Conservation (phyloP, 2,797 vertebrate genomes). For the Enteromius unitaeniatus region DNA sequence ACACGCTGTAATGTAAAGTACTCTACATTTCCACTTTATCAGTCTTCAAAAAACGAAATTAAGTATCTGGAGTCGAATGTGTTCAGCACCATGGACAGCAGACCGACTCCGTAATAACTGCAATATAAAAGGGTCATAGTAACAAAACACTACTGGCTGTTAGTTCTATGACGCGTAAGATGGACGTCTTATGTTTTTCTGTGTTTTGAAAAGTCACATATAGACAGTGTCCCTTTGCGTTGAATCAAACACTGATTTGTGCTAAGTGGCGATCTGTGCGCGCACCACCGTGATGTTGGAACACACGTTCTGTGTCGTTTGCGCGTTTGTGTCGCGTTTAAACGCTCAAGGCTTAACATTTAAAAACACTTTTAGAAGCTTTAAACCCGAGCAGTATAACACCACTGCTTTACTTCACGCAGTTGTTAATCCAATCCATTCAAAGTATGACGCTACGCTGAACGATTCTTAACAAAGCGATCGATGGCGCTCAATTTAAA, state of each 20-base stretch:
- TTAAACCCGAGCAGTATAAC: not conserved
- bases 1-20: not conserved
- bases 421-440: slow-evolving; percentile 31
- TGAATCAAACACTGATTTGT: not conserved
- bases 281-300: not conserved
- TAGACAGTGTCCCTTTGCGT: not conserved
- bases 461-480: slow-evolving; percentile 42
- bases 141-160: not conserved
- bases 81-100: slow-evolving; percentile 52
- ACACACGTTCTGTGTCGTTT: not conserved
- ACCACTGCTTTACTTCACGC: slow-evolving; percentile 10
- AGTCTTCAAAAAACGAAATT: not conserved
- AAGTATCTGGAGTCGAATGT: not conserved
- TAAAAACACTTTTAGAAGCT: not conserved
- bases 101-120: not conserved
- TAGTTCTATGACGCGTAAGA: not conserved
- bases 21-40: not conserved
- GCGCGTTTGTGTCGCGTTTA: not conserved
- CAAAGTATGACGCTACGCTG: slow-evolving; percentile 16
- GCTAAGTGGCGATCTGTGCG: not conserved
- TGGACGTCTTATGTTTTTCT: not conserved
- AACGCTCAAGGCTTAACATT: not conserved
- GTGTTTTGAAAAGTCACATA: not conserved
- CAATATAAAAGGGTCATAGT: not conserved
- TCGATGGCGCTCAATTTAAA: slow-evolving; percentile 51